Evolutionary conservation across 1,140 invertebrate genomes (phyloP).

Genomic region (Anastrepha obliqua): DNA sequence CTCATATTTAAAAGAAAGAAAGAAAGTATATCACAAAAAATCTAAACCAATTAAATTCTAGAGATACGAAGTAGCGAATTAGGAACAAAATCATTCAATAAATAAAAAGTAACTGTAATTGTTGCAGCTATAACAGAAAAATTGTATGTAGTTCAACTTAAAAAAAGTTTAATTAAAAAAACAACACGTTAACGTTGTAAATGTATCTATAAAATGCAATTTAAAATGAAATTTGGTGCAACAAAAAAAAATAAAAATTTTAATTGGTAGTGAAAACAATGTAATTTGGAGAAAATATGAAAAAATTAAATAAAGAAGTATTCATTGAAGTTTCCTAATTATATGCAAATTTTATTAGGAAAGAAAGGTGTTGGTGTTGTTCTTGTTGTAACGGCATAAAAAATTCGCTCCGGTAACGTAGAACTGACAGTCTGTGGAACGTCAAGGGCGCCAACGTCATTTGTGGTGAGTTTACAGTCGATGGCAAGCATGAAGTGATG

Average conservation of each 20-base stretch:
- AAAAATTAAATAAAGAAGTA: slow-evolving; percentile 26
- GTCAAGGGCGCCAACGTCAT: too few relatives aligned
- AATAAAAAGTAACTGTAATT: slow-evolving; percentile 23
- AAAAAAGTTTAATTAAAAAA: background rate
- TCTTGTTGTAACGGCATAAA: too few relatives aligned
- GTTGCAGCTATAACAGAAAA: slow-evolving; percentile 28
- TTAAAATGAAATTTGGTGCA: background rate
- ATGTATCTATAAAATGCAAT: slow-evolving; percentile 8
- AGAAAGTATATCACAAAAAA: background rate
- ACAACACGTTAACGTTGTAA: background rate
- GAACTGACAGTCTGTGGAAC: too few relatives aligned
- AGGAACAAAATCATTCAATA: background rate
- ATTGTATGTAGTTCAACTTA: slow-evolving; percentile 3
- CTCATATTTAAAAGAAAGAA: background rate
- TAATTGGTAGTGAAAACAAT: background rate
- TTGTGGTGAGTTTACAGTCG: too few relatives aligned
- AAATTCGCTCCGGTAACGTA: too few relatives aligned
- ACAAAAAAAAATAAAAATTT: background rate
- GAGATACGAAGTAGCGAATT: background rate
- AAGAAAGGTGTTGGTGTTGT: background rate
- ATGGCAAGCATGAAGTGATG: too few relatives aligned
- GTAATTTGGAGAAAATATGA: background rate
- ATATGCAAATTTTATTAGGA: background rate
- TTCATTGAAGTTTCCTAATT: slow-evolving; percentile 40
- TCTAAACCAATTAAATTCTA: background rate